phyloP scores from a whole-genome alignment of 2,888 invertebrate genomes.

The Selenia dentaria region DNA sequence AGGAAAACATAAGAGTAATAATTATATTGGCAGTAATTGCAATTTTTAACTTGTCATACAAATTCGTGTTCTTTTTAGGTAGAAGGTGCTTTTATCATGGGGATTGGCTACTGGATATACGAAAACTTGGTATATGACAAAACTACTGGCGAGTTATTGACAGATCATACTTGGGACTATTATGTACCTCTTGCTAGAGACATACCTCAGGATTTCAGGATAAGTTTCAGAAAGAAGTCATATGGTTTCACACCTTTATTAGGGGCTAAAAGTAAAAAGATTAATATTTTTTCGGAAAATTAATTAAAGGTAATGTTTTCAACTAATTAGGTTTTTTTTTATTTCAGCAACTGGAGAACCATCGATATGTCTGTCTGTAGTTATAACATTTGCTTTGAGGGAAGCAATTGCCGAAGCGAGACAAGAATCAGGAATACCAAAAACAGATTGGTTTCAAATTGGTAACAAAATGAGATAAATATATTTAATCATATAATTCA shows the following conservation, averaged over 20 bases:
- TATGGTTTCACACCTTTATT: conserved; percentile 85
- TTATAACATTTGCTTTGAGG: conserved; percentile 85
- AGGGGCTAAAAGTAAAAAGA: conserved; percentile 86
- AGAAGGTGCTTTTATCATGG: conserved; percentile 92
- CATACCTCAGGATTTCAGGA: conserved; percentile 89
- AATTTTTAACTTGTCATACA: too few relatives aligned
- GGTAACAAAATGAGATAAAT: conserved; percentile 73
- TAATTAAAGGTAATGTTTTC: not conserved
- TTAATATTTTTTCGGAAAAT: not conserved
- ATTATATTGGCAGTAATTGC: too few relatives aligned
- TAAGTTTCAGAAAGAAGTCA: conserved; percentile 86
- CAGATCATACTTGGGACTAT: conserved; percentile 92
- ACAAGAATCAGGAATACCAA: conserved; percentile 79
- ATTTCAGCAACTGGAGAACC: conserved; percentile 80
- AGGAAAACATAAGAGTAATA: too few relatives aligned
- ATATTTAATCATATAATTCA: too few relatives aligned
- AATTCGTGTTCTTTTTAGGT: conserved; percentile 49
- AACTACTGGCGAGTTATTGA: conserved; percentile 87
- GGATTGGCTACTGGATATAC: conserved; percentile 88
- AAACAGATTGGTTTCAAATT: conserved; percentile 81
- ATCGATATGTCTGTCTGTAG: conserved; percentile 69
- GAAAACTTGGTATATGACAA: conserved; percentile 88
- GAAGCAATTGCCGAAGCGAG: conserved; percentile 86
- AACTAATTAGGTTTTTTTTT: too few relatives aligned
- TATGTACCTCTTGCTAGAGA: conserved; percentile 89